Evolutionary conservation across 2,888 invertebrate genomes (phyloP).

Genomic region (Cheilosia urbana): DNA sequence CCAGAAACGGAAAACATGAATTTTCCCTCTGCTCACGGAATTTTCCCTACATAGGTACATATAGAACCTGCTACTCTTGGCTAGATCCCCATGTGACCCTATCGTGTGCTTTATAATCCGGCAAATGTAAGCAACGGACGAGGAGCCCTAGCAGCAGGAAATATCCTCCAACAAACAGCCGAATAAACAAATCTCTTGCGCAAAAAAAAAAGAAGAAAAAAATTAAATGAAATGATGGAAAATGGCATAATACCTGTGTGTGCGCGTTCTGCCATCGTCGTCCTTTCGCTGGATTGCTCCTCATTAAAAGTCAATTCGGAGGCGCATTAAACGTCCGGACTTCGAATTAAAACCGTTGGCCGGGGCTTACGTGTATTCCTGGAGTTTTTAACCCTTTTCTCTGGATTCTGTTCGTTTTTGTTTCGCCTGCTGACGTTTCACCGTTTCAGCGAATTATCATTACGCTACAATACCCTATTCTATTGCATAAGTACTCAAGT

Average conservation of each 20-base stretch:
- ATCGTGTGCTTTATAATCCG: slow-evolving; percentile 70
- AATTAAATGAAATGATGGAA: slow-evolving; percentile 28
- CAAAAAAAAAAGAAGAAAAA: slow-evolving; percentile 30
- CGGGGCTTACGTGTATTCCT: slow-evolving; percentile 37
- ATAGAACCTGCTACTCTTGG: slow-evolving; percentile 26
- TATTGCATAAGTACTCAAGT: slow-evolving; percentile 67
- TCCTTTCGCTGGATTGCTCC: slow-evolving; percentile 41
- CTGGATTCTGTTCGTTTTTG: slow-evolving; percentile 5
- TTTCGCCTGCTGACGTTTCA: slow-evolving; percentile 36
- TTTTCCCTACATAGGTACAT: slow-evolving; percentile 9
- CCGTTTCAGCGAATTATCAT: slow-evolving; percentile 67
- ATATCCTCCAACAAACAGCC: slow-evolving; percentile 63
- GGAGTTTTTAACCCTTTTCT: slow-evolving; percentile 48
- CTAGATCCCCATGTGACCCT: slow-evolving; percentile 72
- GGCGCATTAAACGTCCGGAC: slow-evolving; percentile 70
- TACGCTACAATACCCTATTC: slow-evolving; percentile 65
- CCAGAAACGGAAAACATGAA: slow-evolving; percentile 58
- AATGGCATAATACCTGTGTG: slow-evolving; percentile 52
- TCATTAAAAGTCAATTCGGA: slow-evolving; percentile 75
- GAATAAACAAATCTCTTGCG: slow-evolving; percentile 66
- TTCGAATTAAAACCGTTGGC: slow-evolving; percentile 67
- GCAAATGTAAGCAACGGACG: slow-evolving; percentile 56
- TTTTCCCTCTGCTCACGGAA: slow-evolving; percentile 52
- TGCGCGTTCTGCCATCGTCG: slow-evolving; percentile 26
- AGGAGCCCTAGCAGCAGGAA: slow-evolving; percentile 20